These are phyloP conservation scores for Diaperis boleti DNA, from an alignment of 2,888 invertebrate species.

Conservation along the genomic window DNA sequence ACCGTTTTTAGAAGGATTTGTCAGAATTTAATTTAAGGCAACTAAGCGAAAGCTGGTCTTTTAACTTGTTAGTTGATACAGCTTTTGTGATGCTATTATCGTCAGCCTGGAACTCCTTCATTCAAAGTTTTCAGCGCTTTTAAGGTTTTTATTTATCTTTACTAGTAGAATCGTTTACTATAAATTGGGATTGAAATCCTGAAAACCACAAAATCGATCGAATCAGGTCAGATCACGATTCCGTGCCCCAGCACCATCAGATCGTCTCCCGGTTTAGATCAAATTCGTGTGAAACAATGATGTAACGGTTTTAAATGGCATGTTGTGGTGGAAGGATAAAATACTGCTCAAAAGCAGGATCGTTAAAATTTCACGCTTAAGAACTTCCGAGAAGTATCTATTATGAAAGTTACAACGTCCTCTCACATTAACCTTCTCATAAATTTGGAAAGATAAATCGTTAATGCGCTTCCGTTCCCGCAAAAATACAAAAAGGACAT, in stretches of 20 bases:
- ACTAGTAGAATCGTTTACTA: constrained; percentile 23
- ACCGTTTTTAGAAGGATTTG: too few species aligned
- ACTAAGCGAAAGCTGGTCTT: too few species aligned
- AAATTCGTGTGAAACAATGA: constrained; percentile 19
- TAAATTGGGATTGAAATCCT: constrained; percentile 21
- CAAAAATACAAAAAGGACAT: too few species aligned
- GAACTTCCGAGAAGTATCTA: constrained; percentile 46
- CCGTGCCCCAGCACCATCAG: constrained; percentile 3
- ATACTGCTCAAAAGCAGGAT: constrained; percentile 42
- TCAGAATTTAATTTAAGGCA: too few species aligned
- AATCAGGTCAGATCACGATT: constrained; percentile 8
- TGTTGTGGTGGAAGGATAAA: constrained; percentile 35
- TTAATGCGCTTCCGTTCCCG: neutral
- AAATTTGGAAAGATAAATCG: neutral
- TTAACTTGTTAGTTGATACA: too few species aligned
- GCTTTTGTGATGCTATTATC: too few species aligned
- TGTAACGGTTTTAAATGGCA: constrained; percentile 36
- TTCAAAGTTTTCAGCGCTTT: too few species aligned
- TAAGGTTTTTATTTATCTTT: too few species aligned
- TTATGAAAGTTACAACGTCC: constrained; percentile 44
- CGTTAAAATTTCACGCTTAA: constrained; percentile 50
- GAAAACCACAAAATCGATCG: constrained; percentile 20
- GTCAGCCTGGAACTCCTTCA: too few species aligned
- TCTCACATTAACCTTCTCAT: constrained; percentile 18
- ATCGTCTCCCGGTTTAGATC: constrained; percentile 11